These are phyloP conservation scores for Dasypus novemcinctus DNA, from an alignment of 2,113 vertebrate genomes.

Conservation along the genomic window DNA sequence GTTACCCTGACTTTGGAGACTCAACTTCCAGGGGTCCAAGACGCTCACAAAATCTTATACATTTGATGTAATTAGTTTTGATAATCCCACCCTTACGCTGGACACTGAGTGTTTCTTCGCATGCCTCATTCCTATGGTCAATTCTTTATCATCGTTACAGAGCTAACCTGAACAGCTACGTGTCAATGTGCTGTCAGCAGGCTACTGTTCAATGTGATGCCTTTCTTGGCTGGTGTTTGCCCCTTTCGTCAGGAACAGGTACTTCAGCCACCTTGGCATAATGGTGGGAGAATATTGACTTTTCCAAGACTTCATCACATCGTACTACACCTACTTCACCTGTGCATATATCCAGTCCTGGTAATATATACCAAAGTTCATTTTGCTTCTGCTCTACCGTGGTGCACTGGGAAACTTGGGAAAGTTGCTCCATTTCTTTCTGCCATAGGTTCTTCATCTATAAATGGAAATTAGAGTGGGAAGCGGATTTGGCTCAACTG, in stretches of 20 bases:
- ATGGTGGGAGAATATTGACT: not conserved
- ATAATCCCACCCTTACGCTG: not conserved
- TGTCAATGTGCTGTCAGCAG: not conserved
- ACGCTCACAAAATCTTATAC: not conserved
- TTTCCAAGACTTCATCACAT: not conserved
- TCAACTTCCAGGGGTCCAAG: not conserved
- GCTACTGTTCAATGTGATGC: not conserved
- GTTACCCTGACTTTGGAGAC: not conserved
- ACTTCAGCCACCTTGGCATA: not conserved
- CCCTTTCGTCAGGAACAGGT: not conserved
- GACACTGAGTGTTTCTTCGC: not conserved
- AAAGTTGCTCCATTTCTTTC: not conserved
- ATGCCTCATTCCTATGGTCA: not conserved
- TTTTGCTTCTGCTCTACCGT: not conserved
- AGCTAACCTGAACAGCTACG: not conserved
- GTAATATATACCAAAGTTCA: fast-evolving
- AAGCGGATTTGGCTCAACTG: too few relatives aligned
- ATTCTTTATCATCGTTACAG: not conserved
- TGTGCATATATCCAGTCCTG: not conserved
- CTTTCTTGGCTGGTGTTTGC: not conserved
- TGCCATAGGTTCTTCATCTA: not conserved
- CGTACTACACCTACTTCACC: not conserved
- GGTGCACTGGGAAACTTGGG: not conserved
- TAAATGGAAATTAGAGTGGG: not conserved
- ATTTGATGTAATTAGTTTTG: not conserved